Evolutionary conservation across 2,113 vertebrate species (phyloP).

Genomic region (Gobiocypris rarus): DNA sequence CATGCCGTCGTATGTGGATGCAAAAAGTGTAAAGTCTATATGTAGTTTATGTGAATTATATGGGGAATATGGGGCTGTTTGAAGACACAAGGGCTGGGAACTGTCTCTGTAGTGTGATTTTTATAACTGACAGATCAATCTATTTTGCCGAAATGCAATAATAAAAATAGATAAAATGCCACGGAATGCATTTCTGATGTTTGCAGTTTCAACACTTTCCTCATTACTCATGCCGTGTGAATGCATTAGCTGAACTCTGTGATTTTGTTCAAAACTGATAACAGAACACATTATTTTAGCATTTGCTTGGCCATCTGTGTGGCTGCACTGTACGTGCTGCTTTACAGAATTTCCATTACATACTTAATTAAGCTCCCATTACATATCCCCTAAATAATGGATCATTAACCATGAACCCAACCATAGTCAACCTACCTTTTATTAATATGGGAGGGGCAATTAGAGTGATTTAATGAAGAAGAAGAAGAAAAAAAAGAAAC

Average conservation of each 20-base stretch:
- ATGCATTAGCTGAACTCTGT: not conserved
- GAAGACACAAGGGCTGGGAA: not conserved
- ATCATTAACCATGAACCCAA: constrained; percentile 51
- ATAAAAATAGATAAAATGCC: constrained; percentile 19
- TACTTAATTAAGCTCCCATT: constrained; percentile 40
- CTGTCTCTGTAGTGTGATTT: not conserved
- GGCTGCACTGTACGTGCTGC: not conserved
- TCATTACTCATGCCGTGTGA: constrained; percentile 17
- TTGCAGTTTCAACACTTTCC: constrained; percentile 17
- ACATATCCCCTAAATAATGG: constrained; percentile 41
- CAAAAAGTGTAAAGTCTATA: constrained; percentile 8
- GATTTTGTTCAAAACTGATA: constrained; percentile 1
- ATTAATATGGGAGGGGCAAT: constrained; percentile 54
- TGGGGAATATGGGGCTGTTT: not conserved
- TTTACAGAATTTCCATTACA: constrained; percentile 29
- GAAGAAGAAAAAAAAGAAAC: constrained; percentile 57
- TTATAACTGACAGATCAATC: constrained; percentile 26
- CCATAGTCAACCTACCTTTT: constrained; percentile 45
- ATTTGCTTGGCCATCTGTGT: constrained; percentile 32
- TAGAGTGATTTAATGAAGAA: constrained; percentile 46
- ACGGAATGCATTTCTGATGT: not conserved
- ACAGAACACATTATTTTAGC: constrained; percentile 19
- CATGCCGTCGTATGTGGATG: not conserved
- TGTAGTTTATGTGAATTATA: constrained; percentile 3
- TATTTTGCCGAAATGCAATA: not conserved